A percentile compares a stretch with the other conserved stretches of the same genome.
phyloP scores from a whole-genome alignment of 2,888 invertebrate species.

The Heteropelma amictum region DNA sequence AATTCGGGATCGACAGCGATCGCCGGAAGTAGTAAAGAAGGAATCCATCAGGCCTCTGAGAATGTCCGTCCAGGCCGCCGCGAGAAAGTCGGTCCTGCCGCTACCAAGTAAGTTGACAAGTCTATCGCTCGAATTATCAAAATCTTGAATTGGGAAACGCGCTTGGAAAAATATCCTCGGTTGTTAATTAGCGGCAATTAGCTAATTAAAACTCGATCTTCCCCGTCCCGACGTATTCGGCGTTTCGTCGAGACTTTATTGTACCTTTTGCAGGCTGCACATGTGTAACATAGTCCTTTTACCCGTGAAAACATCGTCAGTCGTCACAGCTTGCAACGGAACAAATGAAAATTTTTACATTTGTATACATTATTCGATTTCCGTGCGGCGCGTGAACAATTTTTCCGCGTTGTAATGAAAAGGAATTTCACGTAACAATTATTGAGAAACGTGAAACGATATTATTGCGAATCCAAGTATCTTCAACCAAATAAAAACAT shows the following conservation, averaged over 20 bases:
- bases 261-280: slow-evolving; percentile 11
- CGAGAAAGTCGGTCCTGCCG: slow-evolving; percentile 93
- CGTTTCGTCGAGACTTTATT: background rate
- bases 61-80: slow-evolving; percentile 95
- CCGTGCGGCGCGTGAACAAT: too few species aligned
- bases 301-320: slow-evolving; percentile 46
- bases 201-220: slow-evolving; percentile 75
- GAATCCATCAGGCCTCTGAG: slow-evolving; percentile 94
- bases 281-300: slow-evolving; percentile 25
- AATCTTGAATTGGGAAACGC: slow-evolving; percentile 74
- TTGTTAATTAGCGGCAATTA: slow-evolving; percentile 76
- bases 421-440: too few species aligned
- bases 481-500: too few species aligned
- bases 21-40: slow-evolving; percentile 73
- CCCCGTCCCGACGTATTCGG: slow-evolving; percentile 8
- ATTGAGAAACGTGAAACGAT: too few species aligned
- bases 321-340: slow-evolving; percentile 28
- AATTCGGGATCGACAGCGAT: slow-evolving; percentile 37
- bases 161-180: slow-evolving; percentile 74
- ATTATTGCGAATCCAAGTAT: too few species aligned
- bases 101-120: slow-evolving; percentile 86
- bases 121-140: slow-evolving; percentile 40
- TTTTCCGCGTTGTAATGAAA: too few species aligned
- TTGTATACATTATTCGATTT: too few species aligned
- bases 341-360: too few species aligned